Evolutionary conservation across 2,113 vertebrate species (phyloP), one percentile per base, ranked within the genome.

Genomic region (Halcyon malimbica): DNA sequence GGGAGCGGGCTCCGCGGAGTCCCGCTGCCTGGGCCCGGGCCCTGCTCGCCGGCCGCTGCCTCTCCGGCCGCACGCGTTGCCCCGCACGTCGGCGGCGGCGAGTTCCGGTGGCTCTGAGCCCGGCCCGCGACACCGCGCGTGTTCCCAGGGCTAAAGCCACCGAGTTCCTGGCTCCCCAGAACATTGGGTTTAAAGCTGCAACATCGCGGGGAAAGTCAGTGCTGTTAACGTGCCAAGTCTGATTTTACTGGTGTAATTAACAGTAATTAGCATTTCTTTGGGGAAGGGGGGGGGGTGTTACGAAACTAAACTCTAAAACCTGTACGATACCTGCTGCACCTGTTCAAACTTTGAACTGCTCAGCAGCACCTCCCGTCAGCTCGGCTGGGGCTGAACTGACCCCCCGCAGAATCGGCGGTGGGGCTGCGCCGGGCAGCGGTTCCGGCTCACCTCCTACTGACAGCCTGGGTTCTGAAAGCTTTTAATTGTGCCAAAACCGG

Each of bases 1-100:
- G n/a, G 81, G 87, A 75, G 71, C 94, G 82, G 89, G 89, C 70
- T 21, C 74, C 85, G 94, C 95, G 97, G 98, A 97, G 98, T 96
- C 98, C 94, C 50, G 89, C 89, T 8, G 74, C 98, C 97, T 81
- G 96, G 98, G 99, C 99, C 98, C 99, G 97, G 99, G 99, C 97
- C 99, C 99, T 46, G 44, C 44, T 16, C 44, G 16, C 18, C 44
- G 44, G 44, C 44, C 44, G 44, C 44, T 46, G 44, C 44, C 44
- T 15, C n/a, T 33, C n/a, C 59, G 37, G 37, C 46, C 39, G 26
- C 39, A 65, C 63, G 63, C 26, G 17, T 65, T 28, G 18, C 9
- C 67, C n/a, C 19, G 67, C 46, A 28, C 65, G 64, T 44, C 64
- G 42, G 31, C 31, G n/a, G 65, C 67, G 44, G 31, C 44, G 33